Evolutionary conservation across 2,888 invertebrate species (phyloP), one percentile per base, ranked within the genome.

Genomic region (Rosalia funebris): DNA sequence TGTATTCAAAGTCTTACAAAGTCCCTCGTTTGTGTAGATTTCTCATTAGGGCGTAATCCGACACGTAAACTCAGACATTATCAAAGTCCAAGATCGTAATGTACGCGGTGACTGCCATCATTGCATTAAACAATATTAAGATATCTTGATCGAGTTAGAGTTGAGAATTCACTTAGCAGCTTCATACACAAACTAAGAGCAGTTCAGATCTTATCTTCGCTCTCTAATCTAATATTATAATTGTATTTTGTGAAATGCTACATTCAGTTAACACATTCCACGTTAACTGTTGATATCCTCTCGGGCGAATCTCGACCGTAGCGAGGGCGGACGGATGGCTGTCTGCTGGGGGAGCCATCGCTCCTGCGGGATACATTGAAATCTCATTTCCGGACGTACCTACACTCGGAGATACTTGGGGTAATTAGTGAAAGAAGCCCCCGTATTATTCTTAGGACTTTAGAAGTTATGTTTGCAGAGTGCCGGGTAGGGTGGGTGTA

Each of bases 211-310:
- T 76, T 79, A 78, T 77, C 78, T 73, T 65, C 69, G 62, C 58
- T 70, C 75, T 76, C 80, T 82, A 82, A 82, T 82, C 81, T 82
- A 82, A 82, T 82, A 82, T 82, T 82, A 81, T 82, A 82, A 82
- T 82, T 82, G 81, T 81, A 81, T 82, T 81, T 79, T 76, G 72
- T 73, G 81, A 80, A 81, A 81, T 80, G 81, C 77, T 79, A 77
- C 80, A 77, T 81, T 78, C 79, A 81, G 81, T 82, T 82, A 82
- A 79, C 81, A 77, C 80, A 79, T 81, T 80, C 77, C 75, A 74
- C 76, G 79, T 79, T 80, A 80, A 80, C 80, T 78, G 79, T 79
- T 79, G 77, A 76, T 71, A 70, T 65, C 67, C 60, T 56, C 59
- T 56, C 54, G 56, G 53, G 71, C 75, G 68, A 75, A 68, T 70